These are phyloP conservation scores for Maconellicoccus hirsutus DNA, from an alignment of 1,140 invertebrate species.

Conservation along the genomic window DNA sequence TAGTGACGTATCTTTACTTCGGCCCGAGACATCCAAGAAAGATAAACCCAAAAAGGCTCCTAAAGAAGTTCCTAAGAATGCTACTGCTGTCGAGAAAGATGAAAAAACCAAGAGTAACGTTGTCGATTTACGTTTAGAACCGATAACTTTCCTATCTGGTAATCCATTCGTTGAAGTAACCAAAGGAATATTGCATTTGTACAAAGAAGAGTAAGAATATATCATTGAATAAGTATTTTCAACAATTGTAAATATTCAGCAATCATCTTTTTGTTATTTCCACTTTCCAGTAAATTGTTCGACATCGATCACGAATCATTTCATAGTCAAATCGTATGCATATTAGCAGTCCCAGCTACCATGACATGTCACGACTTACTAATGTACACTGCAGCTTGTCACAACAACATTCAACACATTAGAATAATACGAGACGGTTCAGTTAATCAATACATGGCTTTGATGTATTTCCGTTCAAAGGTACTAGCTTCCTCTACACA, in stretches of 20 bases:
- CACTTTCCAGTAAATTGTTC: slow-evolving; percentile 43
- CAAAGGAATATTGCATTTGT: slow-evolving; percentile 90
- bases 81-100: background rate
- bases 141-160: slow-evolving; percentile 80
- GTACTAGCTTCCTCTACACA: too few relatives aligned
- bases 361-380: slow-evolving; percentile 88
- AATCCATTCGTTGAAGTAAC: slow-evolving; percentile 95
- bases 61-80: background rate
- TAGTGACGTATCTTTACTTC: background rate
- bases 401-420: slow-evolving; percentile 78
- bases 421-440: slow-evolving; percentile 71
- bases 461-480: slow-evolving; percentile 68
- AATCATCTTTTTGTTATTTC: slow-evolving; percentile 14
- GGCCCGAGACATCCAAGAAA: background rate
- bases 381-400: slow-evolving; percentile 88
- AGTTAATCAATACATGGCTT: slow-evolving; percentile 95
- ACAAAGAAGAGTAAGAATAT: slow-evolving; percentile 72
- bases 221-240: background rate
- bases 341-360: slow-evolving; percentile 82
- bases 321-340: slow-evolving; percentile 76
- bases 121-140: slow-evolving; percentile 29
- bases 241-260: slow-evolving; percentile 23
- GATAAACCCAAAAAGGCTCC: background rate
- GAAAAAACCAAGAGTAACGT: slow-evolving; percentile 7
- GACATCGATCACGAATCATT: slow-evolving; percentile 39